Base-by-base conservation (phyloP, 2,888 invertebrate species). In the Trachelus stipa region DNA sequence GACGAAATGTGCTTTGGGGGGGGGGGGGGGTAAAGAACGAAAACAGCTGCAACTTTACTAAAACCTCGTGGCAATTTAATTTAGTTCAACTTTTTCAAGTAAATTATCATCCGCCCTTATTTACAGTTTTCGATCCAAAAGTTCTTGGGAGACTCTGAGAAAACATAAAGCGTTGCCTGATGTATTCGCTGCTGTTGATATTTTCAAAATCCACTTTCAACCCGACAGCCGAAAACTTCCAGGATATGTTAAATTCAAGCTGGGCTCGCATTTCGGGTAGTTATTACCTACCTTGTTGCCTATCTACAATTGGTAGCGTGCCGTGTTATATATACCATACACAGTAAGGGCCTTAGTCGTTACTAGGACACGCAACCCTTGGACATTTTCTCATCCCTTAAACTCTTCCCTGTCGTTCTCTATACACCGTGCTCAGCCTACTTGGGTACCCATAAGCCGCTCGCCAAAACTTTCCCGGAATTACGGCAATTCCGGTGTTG, bases 31-130 rank as follows among this genome's bases (percentile, higher is more conserved):
- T 9, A 0, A 23, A 56, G 23, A 23, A 56, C 1, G 6, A 6
- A 15, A 15, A 15, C 2, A 15, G 15, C 6, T 40, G 56, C 9
- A 35, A 30, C 1, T 37, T 23, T 1, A 34, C 12, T n/a, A 34
- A 68, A 77, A 77, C 71, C 74, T 77, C 75, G 37, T 69, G 0
- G 71, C 56, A 77, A 34, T 77, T 75, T 77, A 77, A 77, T 77
- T 75, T 77, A 4, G 71, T 12, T 31, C 33, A 56, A 56, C 9
- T 56, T 56, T 23, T 56, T 23, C 9, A 6, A 23, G 56, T 56
- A 56, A 56, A 23, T 56, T 23, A 23, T 56, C 23, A 2, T 56
- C 2, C 56, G 23, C 23, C 56, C 56, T 56, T 56, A 56, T 56
- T 56, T 56, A 1, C 56, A 56, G 9, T 56, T 56, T 56, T 56